Base-by-base conservation (phyloP, 2,113 vertebrate species). In the Paradoxurus hermaphroditus region DNA sequence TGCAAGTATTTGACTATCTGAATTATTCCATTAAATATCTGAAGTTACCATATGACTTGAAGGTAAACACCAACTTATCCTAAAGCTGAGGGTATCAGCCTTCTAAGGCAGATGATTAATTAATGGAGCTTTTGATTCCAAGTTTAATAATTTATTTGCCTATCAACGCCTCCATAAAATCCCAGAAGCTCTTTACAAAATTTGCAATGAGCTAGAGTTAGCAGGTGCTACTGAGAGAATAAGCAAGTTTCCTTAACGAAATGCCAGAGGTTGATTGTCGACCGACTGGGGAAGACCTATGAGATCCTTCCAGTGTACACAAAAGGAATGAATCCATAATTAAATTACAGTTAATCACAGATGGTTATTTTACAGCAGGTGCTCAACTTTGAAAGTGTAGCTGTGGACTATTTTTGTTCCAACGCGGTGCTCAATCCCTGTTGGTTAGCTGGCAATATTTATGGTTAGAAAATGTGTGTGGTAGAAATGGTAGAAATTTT, bases 301-400 rank as follows among this genome's bases (percentile, higher is more conserved):
- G 98, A 98, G 97, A 98, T 97, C 94, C 94, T 98, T 98, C 97
- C 81, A 97, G 95, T 97, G 94, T 97, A 98, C 97, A 98, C 98
- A 98, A 98, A 99, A 98, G 96, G 93, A 98, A 98, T 98, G 94
- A 99, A 97, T 95, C 97, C 97, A 98, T 99, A 99, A 99, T 99
- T 99, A 99, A 99, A 99, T 99, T 99, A 99, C 97, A 98, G 97
- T 98, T 98, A 98, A 98, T 98, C 98, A 98, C 99, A 99, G 99
- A 99, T 99, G 99, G 98, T 98, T 98, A 98, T 98, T 98, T 98
- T 98, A 98, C 97, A 98, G 98, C 98, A 98, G 98, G 98, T 99
- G 98, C 97, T 98, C 98, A 98, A 97, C 98, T 98, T 98, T 98
- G 95, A 98, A 99, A 98, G 93, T 96, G 84, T 88, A 98, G 97